Evolutionary conservation across 2,113 vertebrate genomes (phyloP).

Genomic region (Crotalus tigris): DNA sequence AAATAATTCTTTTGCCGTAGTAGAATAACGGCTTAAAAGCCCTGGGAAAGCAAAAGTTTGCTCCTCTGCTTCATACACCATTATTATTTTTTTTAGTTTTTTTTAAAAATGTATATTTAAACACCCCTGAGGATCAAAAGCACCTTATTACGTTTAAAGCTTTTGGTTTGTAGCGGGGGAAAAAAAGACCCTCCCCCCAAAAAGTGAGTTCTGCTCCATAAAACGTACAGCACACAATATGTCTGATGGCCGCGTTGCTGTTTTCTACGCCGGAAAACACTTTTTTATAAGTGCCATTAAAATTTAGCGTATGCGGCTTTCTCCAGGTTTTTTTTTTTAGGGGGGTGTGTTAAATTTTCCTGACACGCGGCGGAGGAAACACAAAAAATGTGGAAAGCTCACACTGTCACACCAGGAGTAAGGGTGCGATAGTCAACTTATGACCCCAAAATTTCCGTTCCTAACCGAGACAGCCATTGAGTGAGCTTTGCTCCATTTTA

Average conservation of each 20-base stretch:
- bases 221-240: slow-evolving; percentile 68
- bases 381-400: no score
- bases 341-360: not conserved
- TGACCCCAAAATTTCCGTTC: no score
- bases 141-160: slow-evolving; percentile 72
- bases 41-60: slow-evolving; percentile 43
- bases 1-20: slow-evolving; percentile 20
- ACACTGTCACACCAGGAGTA: no score
- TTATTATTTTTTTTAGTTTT: not conserved
- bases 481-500: no score
- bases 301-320: slow-evolving; percentile 64
- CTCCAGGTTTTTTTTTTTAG: no score
- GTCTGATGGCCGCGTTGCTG: slow-evolving; percentile 73
- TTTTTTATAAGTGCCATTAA: slow-evolving; percentile 77
- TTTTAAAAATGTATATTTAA: slow-evolving; percentile 34
- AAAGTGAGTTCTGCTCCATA: slow-evolving; percentile 70
- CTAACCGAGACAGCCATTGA: no score
- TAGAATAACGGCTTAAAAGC: slow-evolving; percentile 21
- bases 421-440: no score
- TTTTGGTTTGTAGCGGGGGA: slow-evolving; percentile 63
- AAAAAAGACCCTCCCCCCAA: slow-evolving; percentile 15
- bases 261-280: slow-evolving; percentile 73
- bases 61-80: slow-evolving; percentile 27
- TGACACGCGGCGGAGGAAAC: slow-evolving; percentile 54
- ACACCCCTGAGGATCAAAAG: slow-evolving; percentile 60